phyloP scores from a whole-genome alignment of 37 sponge, comb jelly and placozoan genomes.

The Theonella swinhoei region DNA sequence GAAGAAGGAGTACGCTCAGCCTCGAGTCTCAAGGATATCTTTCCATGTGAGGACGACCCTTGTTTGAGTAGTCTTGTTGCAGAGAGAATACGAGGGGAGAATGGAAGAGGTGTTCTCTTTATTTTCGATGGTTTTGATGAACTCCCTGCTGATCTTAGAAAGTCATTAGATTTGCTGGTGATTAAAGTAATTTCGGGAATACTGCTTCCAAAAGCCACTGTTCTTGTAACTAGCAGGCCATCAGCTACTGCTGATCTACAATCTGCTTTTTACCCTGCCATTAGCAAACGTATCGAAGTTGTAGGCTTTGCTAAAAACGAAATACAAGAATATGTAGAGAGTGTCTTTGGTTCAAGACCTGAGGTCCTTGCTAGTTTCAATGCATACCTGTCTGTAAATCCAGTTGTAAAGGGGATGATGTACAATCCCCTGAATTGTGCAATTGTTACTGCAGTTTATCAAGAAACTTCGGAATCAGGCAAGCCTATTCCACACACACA shows the following conservation, averaged over 20 bases:
- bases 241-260: neutral
- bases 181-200: neutral
- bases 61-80: neutral
- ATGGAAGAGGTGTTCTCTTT: neutral
- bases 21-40: neutral
- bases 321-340: neutral
- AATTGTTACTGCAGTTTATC: neutral
- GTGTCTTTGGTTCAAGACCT: conserved; percentile 2
- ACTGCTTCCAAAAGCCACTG: neutral
- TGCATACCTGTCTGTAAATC: neutral
- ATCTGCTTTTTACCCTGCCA: neutral
- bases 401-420: conserved; percentile 1
- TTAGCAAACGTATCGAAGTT: neutral
- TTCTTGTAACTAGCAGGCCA: conserved; percentile 17
- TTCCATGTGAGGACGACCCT: neutral
- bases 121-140: conserved; percentile 12
- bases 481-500: conserved; percentile 5
- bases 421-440: conserved; percentile 8
- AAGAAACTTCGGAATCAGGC: neutral
- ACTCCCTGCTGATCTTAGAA: neutral
- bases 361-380: neutral
- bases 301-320: conserved; percentile 1
- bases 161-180: neutral
- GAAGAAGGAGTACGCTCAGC: neutral
- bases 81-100: neutral